Evolutionary conservation across 2,113 vertebrate genomes (phyloP).

Genomic region (Eretmochelys imbricata): DNA sequence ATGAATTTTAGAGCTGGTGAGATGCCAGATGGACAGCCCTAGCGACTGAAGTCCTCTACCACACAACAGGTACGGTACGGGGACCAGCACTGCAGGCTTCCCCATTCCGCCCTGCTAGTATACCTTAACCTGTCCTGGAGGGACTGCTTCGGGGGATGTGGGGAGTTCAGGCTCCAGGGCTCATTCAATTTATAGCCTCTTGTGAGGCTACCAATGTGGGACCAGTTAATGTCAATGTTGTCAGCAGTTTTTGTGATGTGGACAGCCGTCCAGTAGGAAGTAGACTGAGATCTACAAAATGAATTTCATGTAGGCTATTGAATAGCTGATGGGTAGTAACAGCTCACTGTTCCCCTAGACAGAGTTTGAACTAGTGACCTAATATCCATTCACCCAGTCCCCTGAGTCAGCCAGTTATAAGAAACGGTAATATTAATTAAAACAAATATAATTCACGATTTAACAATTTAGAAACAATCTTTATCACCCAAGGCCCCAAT

Average conservation of each 20-base stretch:
- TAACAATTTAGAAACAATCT: background rate
- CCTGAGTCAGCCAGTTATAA: background rate
- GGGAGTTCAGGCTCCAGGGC: fast-evolving
- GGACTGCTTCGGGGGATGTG: background rate
- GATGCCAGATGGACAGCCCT: fast-evolving
- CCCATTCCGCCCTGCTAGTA: background rate
- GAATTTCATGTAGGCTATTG: fast-evolving
- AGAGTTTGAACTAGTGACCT: background rate
- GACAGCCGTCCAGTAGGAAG: background rate
- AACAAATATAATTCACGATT: background rate
- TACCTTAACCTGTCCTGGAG: fast-evolving
- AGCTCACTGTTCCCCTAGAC: background rate
- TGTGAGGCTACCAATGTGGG: fast-evolving
- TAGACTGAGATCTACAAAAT: background rate
- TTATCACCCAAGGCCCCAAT: background rate
- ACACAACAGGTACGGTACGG: background rate
- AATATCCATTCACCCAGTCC: fast-evolving
- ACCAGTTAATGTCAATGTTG: background rate
- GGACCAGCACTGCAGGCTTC: fast-evolving
- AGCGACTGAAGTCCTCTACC: background rate
- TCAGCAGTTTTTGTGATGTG: background rate
- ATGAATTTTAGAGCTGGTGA: background rate
- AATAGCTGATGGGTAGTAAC: fast-evolving
- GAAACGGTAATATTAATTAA: background rate
- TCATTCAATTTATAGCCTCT: fast-evolving